Base-by-base conservation (phyloP, 2,113 vertebrate genomes). In the Thunnus thynnus region DNA sequence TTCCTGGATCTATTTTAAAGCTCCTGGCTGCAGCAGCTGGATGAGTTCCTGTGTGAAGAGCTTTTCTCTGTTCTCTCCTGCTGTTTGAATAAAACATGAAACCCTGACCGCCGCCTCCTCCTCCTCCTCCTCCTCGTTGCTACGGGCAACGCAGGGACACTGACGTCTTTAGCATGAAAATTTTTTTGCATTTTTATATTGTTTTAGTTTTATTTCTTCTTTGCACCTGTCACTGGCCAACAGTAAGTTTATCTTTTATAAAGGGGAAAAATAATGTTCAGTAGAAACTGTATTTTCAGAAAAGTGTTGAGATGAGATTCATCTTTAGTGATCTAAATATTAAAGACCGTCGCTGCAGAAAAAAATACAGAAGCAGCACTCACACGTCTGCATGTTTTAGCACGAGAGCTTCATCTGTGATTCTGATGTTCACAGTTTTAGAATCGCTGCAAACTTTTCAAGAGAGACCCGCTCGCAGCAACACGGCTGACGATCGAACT, bases 41-140 rank as follows among this genome's bases (percentile, higher is more conserved):
- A 83, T 22, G 62, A 32, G 10, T 51, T 54, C 51, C 65, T 57
- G 63, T 65, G 70, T 72, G 65, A 76, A 85, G 78, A 80, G 73
- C 69, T 72, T 85, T 72, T 44, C 65, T 78, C 60, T 87, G 55
- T 76, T 88, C 77, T 55, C 48, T 57, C 57, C 70, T 27, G 75
- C 64, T 0, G 12, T 12, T 10, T 88, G 78, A 88, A 88, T 84
- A 82, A 90, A 88, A 86, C 75, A 90, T 88, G 71, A 82, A 48
- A 44, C 66, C 44, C 65, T 20, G 44, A 56, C 25, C 66, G 7
- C 62, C 20, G 48, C 72, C n/a, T 30, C 69, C 73, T 32, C 70
- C 51, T 67, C 36, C 5, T 6, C 8, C 46, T 10, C 3, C 9
- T 4, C 30, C 72, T 46, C 9, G 54, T 79, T 57, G 52, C 82